These are phyloP conservation scores for Lepidonotus clava DNA, from an alignment of 2,888 invertebrate species.

Conservation along the genomic window DNA sequence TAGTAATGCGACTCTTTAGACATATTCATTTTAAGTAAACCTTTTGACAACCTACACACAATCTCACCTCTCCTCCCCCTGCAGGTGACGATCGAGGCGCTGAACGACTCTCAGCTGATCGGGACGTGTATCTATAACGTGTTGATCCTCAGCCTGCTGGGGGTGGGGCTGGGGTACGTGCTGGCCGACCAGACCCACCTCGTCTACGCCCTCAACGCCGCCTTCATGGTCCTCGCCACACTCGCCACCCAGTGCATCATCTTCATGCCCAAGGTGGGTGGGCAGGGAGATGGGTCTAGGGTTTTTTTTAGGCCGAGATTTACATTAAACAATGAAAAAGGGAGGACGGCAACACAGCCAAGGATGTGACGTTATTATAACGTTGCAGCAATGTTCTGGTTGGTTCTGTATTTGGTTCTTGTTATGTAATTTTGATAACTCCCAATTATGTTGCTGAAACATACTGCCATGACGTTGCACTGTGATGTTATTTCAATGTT, in stretches of 20 bases:
- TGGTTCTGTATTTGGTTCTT: too few relatives aligned
- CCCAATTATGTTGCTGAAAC: too few relatives aligned
- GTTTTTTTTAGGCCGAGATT: too few relatives aligned
- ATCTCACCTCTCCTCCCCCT: not conserved
- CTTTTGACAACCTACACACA: not conserved
- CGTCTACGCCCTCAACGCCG: slow-evolving; percentile 64
- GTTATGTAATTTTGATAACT: too few relatives aligned
- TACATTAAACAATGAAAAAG: too few relatives aligned
- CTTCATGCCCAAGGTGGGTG: slow-evolving; percentile 71
- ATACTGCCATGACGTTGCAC: too few relatives aligned
- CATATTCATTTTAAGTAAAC: not conserved
- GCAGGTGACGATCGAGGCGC: slow-evolving; percentile 60
- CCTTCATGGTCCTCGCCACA: slow-evolving; percentile 68
- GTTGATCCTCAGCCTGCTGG: slow-evolving; percentile 64
- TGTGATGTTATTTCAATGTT: too few relatives aligned
- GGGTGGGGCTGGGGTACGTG: slow-evolving; percentile 64
- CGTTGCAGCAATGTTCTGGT: too few relatives aligned
- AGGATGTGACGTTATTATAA: too few relatives aligned
- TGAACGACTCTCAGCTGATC: slow-evolving; percentile 71
- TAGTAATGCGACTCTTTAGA: not conserved
- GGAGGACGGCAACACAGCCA: too few relatives aligned
- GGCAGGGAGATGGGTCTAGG: too few relatives aligned
- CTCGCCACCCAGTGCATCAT: slow-evolving; percentile 68
- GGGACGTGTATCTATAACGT: slow-evolving; percentile 73
- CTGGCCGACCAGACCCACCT: slow-evolving; percentile 64